phyloP scores from a whole-genome alignment of 2,888 invertebrate species.

The Caenorhabditis wallacei region DNA sequence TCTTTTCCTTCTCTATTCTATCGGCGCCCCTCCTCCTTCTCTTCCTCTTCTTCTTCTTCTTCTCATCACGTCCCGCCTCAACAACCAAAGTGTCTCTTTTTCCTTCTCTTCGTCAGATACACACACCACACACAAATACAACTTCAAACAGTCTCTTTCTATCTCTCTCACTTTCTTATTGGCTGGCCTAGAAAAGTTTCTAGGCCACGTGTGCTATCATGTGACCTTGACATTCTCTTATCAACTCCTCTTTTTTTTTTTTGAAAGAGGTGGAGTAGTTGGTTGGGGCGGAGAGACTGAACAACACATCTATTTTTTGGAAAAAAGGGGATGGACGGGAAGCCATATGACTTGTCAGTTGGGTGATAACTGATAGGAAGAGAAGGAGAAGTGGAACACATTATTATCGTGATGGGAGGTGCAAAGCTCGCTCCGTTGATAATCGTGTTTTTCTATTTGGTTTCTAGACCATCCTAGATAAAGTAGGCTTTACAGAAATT shows the following conservation, averaged over 20 bases:
- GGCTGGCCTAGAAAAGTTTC: conserved; percentile 5
- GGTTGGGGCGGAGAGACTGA: conserved; percentile 7
- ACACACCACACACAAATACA: not conserved
- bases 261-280: conserved; percentile 15
- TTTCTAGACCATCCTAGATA: too few relatives aligned
- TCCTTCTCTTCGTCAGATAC: not conserved
- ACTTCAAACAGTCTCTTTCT: conserved; percentile 13
- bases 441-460: too few relatives aligned
- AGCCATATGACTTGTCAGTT: conserved; percentile 45
- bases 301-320: not conserved
- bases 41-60: not conserved
- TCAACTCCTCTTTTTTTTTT: not conserved
- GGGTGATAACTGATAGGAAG: conserved; percentile 12
- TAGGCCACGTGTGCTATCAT: conserved; percentile 4
- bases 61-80: not conserved
- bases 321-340: conserved; percentile 18
- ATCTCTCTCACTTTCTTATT: too few relatives aligned
- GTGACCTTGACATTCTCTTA: not conserved
- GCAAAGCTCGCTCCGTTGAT: not conserved
- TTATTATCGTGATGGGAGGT: conserved; percentile 1
- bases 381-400: not conserved
- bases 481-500: too few relatives aligned
- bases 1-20: not conserved
- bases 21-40: not conserved
- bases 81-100: conserved; percentile 1